Evolutionary conservation across 2,113 vertebrate genomes (phyloP).

Genomic region (Taxidea taxus): DNA sequence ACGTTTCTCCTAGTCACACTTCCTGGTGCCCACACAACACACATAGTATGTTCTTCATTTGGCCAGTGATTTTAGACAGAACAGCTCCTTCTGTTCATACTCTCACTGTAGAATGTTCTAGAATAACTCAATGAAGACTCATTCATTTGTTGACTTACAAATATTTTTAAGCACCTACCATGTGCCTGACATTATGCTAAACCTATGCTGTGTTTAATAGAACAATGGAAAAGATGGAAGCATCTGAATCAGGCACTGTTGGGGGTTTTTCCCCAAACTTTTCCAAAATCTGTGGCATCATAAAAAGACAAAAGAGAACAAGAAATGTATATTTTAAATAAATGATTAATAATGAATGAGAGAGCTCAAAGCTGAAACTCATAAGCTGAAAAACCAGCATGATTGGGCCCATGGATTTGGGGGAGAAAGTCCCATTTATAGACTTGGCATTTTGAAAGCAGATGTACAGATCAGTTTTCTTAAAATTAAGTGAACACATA

Average conservation of each 20-base stretch:
- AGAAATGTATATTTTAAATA: background rate
- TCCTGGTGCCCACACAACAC: background rate
- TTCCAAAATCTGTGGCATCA: background rate
- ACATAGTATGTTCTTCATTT: background rate
- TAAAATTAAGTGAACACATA: background rate
- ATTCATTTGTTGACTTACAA: slow-evolving; percentile 10
- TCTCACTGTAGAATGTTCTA: background rate
- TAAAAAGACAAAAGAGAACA: background rate
- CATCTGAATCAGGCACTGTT: background rate
- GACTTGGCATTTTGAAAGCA: background rate
- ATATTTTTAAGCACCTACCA: background rate
- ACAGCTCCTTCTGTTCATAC: background rate
- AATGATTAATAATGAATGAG: slow-evolving; percentile 4
- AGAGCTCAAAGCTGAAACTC: no score
- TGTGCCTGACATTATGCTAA: background rate
- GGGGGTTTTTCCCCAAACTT: background rate
- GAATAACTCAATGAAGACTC: background rate
- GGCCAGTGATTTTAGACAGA: background rate
- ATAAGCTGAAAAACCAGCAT: background rate
- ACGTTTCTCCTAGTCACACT: background rate
- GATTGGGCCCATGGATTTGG: background rate
- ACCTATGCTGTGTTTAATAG: background rate
- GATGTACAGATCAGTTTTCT: background rate
- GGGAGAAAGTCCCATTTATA: background rate
- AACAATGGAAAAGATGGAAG: background rate